These are phyloP conservation scores for Morelia viridis DNA, from an alignment of 2,797 vertebrate genomes.

Conservation along the genomic window DNA sequence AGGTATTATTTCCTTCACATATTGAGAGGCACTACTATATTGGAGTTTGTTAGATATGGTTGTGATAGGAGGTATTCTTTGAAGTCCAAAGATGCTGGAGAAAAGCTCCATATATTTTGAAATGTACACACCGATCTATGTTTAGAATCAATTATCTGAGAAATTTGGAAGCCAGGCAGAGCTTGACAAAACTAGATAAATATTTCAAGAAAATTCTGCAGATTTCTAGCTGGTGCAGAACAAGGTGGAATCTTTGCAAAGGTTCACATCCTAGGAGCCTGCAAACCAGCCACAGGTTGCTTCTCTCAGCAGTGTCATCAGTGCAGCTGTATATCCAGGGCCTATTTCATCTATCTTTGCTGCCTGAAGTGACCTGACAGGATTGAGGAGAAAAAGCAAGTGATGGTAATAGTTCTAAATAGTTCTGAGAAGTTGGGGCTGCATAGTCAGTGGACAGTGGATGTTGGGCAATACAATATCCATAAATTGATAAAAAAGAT, in stretches of 20 bases:
- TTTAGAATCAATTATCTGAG: not conserved
- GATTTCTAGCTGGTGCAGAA: not conserved
- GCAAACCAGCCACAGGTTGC: not conserved
- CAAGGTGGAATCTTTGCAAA: not conserved
- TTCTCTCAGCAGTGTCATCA: not conserved
- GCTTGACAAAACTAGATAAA: not conserved
- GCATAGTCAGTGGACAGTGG: not conserved
- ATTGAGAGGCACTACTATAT: not conserved
- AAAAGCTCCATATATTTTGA: not conserved
- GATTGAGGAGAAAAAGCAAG: not conserved
- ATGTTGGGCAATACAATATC: not conserved
- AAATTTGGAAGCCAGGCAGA: not conserved
- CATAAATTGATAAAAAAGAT: not conserved
- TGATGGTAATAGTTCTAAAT: not conserved
- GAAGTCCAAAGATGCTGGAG: not conserved
- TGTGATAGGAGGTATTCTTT: not conserved
- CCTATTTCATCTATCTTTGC: not conserved
- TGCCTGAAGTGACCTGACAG: not conserved
- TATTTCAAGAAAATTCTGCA: not conserved
- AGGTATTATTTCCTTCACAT: not conserved
- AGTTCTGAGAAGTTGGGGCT: not conserved
- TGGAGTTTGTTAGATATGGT: not conserved
- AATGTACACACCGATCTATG: too few relatives aligned
- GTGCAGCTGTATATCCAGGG: not conserved
- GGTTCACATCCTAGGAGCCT: not conserved